Base-by-base conservation (phyloP, 2,888 invertebrate species). In the Hirtodrosophila duncani region DNA sequence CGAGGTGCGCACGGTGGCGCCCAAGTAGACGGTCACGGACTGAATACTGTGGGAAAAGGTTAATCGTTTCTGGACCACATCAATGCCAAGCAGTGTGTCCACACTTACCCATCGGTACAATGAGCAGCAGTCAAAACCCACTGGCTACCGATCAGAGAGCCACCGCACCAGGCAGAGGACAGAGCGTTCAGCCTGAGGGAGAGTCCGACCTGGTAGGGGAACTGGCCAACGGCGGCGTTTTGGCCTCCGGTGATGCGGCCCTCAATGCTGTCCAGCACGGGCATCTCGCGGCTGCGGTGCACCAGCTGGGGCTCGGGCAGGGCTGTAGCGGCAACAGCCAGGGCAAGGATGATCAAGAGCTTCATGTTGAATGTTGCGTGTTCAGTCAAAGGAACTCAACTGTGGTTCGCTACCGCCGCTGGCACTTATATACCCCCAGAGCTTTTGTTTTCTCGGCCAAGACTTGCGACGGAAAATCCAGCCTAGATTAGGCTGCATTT, bases 81-180 rank as follows among this genome's bases (percentile, higher is more conserved):
- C 3, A 9, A 18, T 3, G 18, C 5, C 9, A 8, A 3, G 3
- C 3, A 14, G 9, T 16, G 16, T 7, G 30, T 7, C 9, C 21
- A 21, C 18, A 59, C 70, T 69, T 56, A 82, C 81, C 48, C 42
- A 3, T 78, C 69, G 41, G 71, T 58, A 52, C 82, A 82, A 63
- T 82, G 83, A 53, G 82, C 82, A 36, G 82, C 83, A 24, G 82
- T 83, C 42, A 82, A 7, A 1, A 82, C 62, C 50, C 50, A 79
- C 0, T 11, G 1, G 16, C 0, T 18, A 8, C 56, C 20, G 18
- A 82, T 81, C 33, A 82, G 16, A 11, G 82, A 62, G 11, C 81
- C 80, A 18, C 82, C 81, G 52, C 82, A 82, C 71, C 65, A 81
- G 34, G 64, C 56, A 20, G 48, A 51, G n/a, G 61, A 44, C 0